Evolutionary conservation across 2,797 vertebrate genomes (phyloP).

Genomic region (Lacerta bilineata): DNA sequence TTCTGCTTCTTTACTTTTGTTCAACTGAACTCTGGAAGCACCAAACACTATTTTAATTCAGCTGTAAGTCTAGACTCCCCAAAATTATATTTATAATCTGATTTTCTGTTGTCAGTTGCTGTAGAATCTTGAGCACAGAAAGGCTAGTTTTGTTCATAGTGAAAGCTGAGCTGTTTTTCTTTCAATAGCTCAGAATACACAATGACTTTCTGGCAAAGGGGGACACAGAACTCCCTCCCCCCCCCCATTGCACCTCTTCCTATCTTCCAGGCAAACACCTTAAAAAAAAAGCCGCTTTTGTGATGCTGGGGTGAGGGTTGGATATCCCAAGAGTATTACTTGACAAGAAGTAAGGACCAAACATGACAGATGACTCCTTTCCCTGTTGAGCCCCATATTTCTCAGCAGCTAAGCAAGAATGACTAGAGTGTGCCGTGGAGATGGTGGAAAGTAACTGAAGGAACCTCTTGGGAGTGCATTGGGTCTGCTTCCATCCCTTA

Average conservation of each 20-base stretch:
- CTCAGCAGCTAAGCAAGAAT: neutral
- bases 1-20: neutral
- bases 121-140: neutral
- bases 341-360: neutral
- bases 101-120: neutral
- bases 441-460: neutral
- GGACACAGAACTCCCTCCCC: neutral
- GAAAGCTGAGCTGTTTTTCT: neutral
- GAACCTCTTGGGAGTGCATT: neutral
- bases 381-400: neutral
- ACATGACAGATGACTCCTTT: neutral
- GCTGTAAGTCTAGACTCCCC: neutral
- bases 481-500: neutral
- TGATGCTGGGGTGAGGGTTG: neutral
- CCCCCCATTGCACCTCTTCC: neutral
- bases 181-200: neutral
- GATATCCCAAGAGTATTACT: neutral
- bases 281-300: neutral
- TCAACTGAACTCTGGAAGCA: neutral
- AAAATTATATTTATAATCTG: neutral
- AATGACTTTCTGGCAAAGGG: no score
- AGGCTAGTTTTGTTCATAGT: neutral
- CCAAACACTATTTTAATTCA: constrained; percentile 1
- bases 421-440: neutral
- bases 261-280: neutral